phyloP scores from a whole-genome alignment of 2,113 vertebrate genomes.

The Hyperopisus bebe region DNA sequence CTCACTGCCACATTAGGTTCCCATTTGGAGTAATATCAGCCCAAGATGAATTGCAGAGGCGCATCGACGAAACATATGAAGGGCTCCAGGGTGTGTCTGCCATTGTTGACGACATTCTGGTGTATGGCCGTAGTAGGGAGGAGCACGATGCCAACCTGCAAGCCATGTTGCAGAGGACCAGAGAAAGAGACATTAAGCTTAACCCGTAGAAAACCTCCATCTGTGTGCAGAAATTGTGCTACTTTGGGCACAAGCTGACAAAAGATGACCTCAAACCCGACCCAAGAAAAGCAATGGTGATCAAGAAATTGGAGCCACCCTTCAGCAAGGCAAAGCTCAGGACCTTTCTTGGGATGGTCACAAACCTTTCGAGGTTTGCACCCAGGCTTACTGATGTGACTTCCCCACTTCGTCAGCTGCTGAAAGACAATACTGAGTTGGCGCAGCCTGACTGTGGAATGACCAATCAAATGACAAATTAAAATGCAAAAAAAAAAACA shows the following conservation, averaged over 20 bases:
- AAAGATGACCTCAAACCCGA: background rate
- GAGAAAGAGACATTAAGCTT: background rate
- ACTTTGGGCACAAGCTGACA: background rate
- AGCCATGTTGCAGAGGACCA: background rate
- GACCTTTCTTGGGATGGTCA: background rate
- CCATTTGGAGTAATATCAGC: constrained; percentile 23
- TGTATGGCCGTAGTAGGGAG: background rate
- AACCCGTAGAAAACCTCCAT: too few relatives aligned
- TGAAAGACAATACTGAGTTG: background rate
- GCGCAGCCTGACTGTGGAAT: too few relatives aligned
- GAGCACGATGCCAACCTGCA: background rate
- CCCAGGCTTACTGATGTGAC: background rate
- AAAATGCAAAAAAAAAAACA: too few relatives aligned
- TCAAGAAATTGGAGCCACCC: background rate
- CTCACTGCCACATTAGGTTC: too few relatives aligned
- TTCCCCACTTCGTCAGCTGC: background rate
- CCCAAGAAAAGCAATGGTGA: background rate
- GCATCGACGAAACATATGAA: constrained; percentile 21
- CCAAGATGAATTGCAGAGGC: constrained; percentile 13
- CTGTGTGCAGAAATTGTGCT: background rate
- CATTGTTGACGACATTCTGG: constrained; percentile 5
- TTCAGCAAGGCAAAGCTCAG: background rate
- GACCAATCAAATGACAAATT: too few relatives aligned
- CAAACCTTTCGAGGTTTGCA: background rate
- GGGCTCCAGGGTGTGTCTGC: background rate